Evolutionary conservation across 2,113 vertebrate species (phyloP), one percentile per base, ranked within the genome.

Genomic region (Gymnocephalus cernua): DNA sequence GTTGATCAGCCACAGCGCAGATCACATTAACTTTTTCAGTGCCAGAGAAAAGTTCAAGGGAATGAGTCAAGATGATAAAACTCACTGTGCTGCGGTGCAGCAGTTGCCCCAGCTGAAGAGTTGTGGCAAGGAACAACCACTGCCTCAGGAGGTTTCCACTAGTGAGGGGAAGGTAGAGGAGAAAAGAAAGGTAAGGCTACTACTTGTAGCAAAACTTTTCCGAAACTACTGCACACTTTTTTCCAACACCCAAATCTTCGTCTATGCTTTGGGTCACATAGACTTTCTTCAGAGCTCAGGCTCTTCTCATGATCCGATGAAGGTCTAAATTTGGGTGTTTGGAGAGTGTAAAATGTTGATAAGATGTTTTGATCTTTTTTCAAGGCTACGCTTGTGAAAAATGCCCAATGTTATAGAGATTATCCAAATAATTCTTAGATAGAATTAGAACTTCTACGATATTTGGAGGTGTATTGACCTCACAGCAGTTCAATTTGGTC

Each of bases 1-100:
- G 89, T 27, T 89, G 77, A 88, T 86, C 6, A 83, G 85, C 71
- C 91, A 96, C 82, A 96, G 95, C 72, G 91, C 94, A 0, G 98
- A 99, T 87, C 96, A 97, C 88, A 99, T 99, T 23, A 96, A 99
- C 92, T 99, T 99, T 93, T 97, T 97, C 91, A 99, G 97, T 1
- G 98, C 98, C 84, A 95, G 97, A 77, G 98, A 97, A 91, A 99
- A 99, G 88, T 99, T 99, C 4, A 97, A 97, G 87, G 97, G 96
- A 65, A 96, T 99, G 87, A 97, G 97, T 79, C 96, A 97, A 93
- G 97, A 99, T 86, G 94, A 95, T 63, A 93, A 95, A 18, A 86
- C 92, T 0, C 93, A 92, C 3, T 88, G 83, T 78, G 72, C 85
- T 81, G 83, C 73, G 4, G 80, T 14, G 27, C 90, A 81, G 84